Percentiles rank a stretch among this genome's conserved stretches.
Conservation (phyloP, 2,113 vertebrate genomes). For the Calyptomena viridis region DNA sequence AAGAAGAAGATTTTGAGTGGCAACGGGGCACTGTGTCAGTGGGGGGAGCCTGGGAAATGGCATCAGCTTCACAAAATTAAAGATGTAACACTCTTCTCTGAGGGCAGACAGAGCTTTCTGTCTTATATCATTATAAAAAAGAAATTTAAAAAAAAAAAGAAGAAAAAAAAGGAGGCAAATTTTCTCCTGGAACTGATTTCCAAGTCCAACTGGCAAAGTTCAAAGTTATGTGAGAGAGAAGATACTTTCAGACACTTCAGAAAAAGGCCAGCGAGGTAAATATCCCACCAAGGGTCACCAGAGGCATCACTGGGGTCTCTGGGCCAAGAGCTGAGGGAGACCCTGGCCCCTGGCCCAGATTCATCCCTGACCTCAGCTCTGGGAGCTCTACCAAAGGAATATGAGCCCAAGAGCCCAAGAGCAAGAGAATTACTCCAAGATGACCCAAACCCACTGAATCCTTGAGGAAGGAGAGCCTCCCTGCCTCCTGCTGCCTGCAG, state of each 20-base stretch:
- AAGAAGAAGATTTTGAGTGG: neutral
- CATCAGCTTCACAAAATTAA: neutral
- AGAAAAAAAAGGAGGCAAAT: neutral
- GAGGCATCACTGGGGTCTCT: neutral
- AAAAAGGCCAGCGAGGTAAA: neutral
- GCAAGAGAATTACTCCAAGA: neutral
- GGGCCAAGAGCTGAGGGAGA: neutral
- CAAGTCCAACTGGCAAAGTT: neutral
- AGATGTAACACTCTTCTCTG: neutral
- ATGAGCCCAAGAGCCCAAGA: neutral
- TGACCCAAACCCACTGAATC: neutral
- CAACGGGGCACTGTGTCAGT: fast-evolving
- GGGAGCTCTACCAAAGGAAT: neutral
- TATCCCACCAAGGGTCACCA: neutral
- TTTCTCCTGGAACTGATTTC: neutral
- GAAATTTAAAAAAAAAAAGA: neutral
- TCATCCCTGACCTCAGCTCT: neutral
- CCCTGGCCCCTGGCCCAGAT: neutral
- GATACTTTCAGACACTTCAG: neutral
- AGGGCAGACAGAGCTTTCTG: neutral
- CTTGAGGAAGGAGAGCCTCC: neutral
- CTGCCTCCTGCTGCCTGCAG: neutral
- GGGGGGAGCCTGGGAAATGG: neutral
- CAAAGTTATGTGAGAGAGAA: neutral
- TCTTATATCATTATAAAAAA: neutral